Evolutionary conservation across 2,113 vertebrate genomes (phyloP).

Genomic region (Monarcha castaneiventris): DNA sequence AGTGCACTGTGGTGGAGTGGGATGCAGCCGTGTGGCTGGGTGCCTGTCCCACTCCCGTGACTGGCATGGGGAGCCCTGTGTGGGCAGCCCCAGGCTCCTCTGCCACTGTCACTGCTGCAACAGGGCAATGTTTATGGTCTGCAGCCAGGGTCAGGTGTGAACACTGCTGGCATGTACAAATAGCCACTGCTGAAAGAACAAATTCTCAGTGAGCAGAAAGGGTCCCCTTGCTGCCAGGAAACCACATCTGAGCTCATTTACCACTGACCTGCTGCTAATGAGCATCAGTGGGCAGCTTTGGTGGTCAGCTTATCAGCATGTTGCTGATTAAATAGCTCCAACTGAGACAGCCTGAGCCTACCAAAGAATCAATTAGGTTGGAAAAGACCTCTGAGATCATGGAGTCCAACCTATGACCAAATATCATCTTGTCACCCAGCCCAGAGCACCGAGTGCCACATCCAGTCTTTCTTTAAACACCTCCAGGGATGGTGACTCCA

Average conservation of each 20-base stretch:
- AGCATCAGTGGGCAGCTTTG: not conserved
- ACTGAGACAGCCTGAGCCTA: not conserved
- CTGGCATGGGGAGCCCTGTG: fast-evolving
- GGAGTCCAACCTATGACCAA: not conserved
- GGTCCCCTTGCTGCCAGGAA: not conserved
- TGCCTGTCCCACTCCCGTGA: fast-evolving
- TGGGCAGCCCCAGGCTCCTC: not conserved
- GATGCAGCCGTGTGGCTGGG: fast-evolving
- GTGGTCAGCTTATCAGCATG: not conserved
- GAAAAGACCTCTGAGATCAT: not conserved
- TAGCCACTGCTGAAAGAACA: not conserved
- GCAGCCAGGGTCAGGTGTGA: not conserved
- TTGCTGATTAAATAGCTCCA: not conserved
- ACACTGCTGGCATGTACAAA: not conserved
- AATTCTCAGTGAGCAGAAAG: not conserved
- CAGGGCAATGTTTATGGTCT: not conserved
- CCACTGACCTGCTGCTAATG: not conserved
- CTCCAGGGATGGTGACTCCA: not conserved
- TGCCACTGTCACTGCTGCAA: not conserved
- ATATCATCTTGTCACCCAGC: not conserved
- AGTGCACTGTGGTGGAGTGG: fast-evolving
- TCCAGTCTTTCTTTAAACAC: not conserved
- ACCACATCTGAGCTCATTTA: not conserved
- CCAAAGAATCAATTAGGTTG: not conserved
- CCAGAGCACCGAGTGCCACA: not conserved